phyloP scores from a whole-genome alignment of 2,888 invertebrate genomes.

The Bhutanitis thaidina region DNA sequence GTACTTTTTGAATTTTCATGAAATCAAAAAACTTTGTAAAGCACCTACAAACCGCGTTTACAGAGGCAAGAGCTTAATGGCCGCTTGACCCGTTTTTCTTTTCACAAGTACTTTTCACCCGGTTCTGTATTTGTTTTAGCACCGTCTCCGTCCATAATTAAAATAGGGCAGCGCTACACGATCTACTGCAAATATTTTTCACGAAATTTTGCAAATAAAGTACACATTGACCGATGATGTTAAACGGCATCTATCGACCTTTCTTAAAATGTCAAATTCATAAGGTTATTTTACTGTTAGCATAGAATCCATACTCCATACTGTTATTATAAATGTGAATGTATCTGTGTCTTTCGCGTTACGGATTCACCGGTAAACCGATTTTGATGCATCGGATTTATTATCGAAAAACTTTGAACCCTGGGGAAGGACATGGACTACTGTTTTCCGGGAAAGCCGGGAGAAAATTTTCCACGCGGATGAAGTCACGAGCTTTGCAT shows the following conservation, averaged over 20 bases:
- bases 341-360: too few relatives aligned
- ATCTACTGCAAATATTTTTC: background rate
- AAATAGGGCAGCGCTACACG: background rate
- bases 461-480: too few relatives aligned
- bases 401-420: too few relatives aligned
- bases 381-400: too few relatives aligned
- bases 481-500: too few relatives aligned
- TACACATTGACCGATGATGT: background rate
- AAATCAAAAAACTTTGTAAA: slow-evolving; percentile 6
- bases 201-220: background rate
- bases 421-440: too few relatives aligned
- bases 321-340: too few relatives aligned
- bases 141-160: background rate
- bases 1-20: too few relatives aligned
- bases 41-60: slow-evolving; percentile 2
- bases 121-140: slow-evolving; percentile 9
- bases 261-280: slow-evolving; percentile 3
- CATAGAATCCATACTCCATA: too few relatives aligned
- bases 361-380: too few relatives aligned
- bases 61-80: slow-evolving; percentile 16
- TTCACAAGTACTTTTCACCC: slow-evolving; percentile 7
- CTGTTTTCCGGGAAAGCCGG: too few relatives aligned
- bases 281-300: background rate
- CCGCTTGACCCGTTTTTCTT: slow-evolving; percentile 13
- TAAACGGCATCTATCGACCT: slow-evolving; percentile 4